Evolutionary conservation across 2,113 vertebrate genomes (phyloP).

Genomic region (Phylloscopus trochilus): DNA sequence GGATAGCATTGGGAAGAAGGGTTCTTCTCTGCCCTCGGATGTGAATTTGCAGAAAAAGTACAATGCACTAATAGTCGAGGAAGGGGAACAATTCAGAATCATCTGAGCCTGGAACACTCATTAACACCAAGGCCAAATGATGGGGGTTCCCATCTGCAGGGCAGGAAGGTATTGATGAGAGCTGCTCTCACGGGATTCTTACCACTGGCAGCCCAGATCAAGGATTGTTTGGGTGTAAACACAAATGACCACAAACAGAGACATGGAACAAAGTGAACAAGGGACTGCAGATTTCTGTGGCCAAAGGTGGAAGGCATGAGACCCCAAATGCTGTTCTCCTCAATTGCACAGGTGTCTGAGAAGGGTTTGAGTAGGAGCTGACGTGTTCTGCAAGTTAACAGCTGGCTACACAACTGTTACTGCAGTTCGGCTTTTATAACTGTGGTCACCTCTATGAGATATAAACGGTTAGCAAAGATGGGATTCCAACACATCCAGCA

Average conservation of each 20-base stretch:
- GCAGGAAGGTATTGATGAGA: neutral
- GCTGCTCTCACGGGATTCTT: neutral
- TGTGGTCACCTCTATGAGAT: neutral
- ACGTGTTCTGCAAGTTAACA: neutral
- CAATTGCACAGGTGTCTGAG: neutral
- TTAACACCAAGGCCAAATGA: neutral
- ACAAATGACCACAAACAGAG: neutral
- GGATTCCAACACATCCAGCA: fast-evolving
- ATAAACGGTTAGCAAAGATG: neutral
- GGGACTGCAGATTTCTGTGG: neutral
- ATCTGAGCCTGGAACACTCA: neutral
- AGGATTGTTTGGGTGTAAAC: neutral
- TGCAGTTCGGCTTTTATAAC: neutral
- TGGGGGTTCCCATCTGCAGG: neutral
- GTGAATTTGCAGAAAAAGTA: neutral
- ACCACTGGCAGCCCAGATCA: fast-evolving
- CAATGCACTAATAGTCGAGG: neutral
- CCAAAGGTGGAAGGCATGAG: neutral
- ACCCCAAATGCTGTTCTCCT: neutral
- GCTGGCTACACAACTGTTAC: neutral
- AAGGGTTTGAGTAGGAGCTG: neutral
- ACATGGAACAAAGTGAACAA: neutral
- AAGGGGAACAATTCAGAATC: neutral
- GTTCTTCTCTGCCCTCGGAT: neutral
- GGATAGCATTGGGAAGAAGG: neutral